These are phyloP conservation scores for Gambusia affinis DNA, from an alignment of 2,113 vertebrate species.

Conservation along the genomic window DNA sequence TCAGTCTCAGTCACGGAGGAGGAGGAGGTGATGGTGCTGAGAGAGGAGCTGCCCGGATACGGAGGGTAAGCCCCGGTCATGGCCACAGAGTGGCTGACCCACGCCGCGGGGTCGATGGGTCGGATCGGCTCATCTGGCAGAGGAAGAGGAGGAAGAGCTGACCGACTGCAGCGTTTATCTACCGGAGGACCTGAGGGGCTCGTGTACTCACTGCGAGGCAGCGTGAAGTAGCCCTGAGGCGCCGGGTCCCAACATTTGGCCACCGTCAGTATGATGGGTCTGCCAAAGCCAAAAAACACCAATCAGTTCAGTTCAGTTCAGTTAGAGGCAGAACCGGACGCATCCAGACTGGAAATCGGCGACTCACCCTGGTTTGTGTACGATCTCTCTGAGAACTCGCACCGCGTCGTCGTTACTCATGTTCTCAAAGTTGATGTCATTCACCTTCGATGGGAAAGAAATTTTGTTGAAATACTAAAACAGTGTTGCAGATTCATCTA, in stretches of 20 bases:
- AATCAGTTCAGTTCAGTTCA: background rate
- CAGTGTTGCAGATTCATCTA: background rate
- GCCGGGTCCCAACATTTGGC: constrained; percentile 93
- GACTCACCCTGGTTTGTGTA: constrained; percentile 89
- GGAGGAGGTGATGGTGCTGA: constrained; percentile 87
- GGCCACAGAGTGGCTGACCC: constrained; percentile 88
- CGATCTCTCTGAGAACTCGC: constrained; percentile 88
- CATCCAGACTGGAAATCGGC: background rate
- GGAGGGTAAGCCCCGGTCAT: constrained; percentile 86
- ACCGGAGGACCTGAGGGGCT: background rate
- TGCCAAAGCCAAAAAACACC: constrained; percentile 42
- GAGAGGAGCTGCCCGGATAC: constrained; percentile 86
- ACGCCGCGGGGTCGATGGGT: constrained; percentile 89
- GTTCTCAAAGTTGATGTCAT: constrained; percentile 93
- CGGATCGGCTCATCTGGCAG: constrained; percentile 87
- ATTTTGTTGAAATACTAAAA: background rate
- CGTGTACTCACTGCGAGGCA: constrained; percentile 86
- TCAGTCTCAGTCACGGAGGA: constrained; percentile 87
- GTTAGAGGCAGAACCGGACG: background rate
- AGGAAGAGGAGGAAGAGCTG: background rate
- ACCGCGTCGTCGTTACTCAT: constrained; percentile 93
- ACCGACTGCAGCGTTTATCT: background rate
- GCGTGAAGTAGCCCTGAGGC: constrained; percentile 90
- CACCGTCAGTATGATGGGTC: constrained; percentile 90
- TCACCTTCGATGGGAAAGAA: constrained; percentile 77